A percentile compares a stretch with the other conserved stretches of the same genome.
These are phyloP conservation scores for Oreochromis niloticus DNA, from an alignment of 2,113 vertebrate genomes.

Conservation along the genomic window DNA sequence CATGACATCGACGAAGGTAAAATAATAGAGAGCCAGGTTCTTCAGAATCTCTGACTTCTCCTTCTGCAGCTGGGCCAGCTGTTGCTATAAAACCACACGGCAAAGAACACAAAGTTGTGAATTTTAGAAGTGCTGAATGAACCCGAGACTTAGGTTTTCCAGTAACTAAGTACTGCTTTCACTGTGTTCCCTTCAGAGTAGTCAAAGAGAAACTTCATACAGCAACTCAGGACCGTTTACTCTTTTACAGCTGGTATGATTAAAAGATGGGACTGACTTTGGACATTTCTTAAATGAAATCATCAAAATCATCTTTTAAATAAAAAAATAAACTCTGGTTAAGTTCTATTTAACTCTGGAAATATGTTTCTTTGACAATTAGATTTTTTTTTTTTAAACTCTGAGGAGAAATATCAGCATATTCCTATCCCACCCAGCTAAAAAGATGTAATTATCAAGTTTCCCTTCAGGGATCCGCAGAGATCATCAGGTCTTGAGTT, in stretches of 20 bases:
- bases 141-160: not conserved
- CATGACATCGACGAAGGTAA: constrained; percentile 99
- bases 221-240: rapidly evolving
- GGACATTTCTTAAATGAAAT: not conserved
- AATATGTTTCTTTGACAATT: not conserved
- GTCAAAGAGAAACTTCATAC: not conserved
- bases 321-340: not conserved
- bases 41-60: constrained; percentile 99
- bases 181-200: not conserved
- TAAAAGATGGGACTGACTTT: not conserved
- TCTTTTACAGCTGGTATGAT: not conserved
- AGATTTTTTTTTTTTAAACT: not conserved
- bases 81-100: constrained; percentile 84
- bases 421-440: not conserved
- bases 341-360: not conserved
- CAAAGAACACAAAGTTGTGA: not conserved
- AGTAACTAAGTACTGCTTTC: not conserved
- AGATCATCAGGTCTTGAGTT: not conserved
- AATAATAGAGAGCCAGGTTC: constrained; percentile 98
- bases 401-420: not conserved
- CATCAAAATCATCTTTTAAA: not conserved
- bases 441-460: not conserved
- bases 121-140: not conserved
- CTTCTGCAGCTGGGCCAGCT: constrained; percentile 98
- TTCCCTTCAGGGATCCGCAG: not conserved